Evolutionary conservation across 2,888 invertebrate genomes (phyloP).

Genomic region (Rotaria magnacalcarata): DNA sequence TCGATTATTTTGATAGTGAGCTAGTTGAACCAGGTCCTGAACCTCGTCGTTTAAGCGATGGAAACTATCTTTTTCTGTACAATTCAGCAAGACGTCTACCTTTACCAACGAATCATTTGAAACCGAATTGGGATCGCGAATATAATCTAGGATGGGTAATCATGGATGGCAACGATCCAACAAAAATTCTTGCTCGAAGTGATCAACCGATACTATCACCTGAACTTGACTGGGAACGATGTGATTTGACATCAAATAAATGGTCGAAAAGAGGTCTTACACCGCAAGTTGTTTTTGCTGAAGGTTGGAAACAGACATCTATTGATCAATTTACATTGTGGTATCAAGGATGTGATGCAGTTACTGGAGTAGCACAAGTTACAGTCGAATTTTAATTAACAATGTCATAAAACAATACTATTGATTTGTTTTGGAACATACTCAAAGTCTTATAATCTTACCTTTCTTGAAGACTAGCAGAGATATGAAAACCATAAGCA

Average conservation of each 20-base stretch:
- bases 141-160: background rate
- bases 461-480: too few relatives aligned
- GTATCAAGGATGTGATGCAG: slow-evolving; percentile 11
- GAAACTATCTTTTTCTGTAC: background rate
- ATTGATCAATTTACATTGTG: background rate
- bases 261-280: background rate
- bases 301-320: background rate
- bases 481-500: too few relatives aligned
- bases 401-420: too few relatives aligned
- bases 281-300: slow-evolving; percentile 5
- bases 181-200: background rate
- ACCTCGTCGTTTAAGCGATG: slow-evolving; percentile 7
- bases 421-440: too few relatives aligned
- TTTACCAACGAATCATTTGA: background rate
- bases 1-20: background rate
- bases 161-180: slow-evolving; percentile 19
- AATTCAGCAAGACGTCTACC: slow-evolving; percentile 3
- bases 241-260: background rate
- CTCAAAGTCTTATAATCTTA: too few relatives aligned
- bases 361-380: background rate
- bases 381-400: background rate
- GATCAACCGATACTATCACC: background rate
- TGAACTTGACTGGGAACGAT: slow-evolving; percentile 7
- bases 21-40: background rate
- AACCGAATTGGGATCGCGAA: background rate